phyloP scores from a whole-genome alignment of 1,140 invertebrate genomes.

The Drosophila pruinosa region DNA sequence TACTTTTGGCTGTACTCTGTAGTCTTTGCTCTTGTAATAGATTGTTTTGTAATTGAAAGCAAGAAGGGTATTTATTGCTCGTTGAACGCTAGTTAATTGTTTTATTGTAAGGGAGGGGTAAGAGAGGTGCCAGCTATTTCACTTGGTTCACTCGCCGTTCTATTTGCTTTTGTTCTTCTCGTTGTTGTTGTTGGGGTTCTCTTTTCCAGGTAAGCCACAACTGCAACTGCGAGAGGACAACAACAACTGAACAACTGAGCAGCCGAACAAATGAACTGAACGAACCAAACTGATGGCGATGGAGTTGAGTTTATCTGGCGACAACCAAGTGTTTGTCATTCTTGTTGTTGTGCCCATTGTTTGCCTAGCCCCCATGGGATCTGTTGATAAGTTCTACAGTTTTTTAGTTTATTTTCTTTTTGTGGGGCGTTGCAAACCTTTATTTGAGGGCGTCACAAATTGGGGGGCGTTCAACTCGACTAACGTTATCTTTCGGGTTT shows the following conservation, averaged over 20 bases:
- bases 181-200: slow-evolving; percentile 1
- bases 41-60: not conserved
- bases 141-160: slow-evolving; percentile 21
- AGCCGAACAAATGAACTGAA: slow-evolving; percentile 1
- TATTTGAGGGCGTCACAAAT: slow-evolving; percentile 23
- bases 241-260: not conserved
- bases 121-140: slow-evolving; percentile 15
- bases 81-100: not conserved
- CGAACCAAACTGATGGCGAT: slow-evolving; percentile 17
- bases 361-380: slow-evolving; percentile 19
- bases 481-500: not conserved
- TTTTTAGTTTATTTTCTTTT: not conserved
- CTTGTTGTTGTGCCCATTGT: slow-evolving; percentile 21
- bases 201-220: slow-evolving; percentile 57
- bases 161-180: slow-evolving; percentile 26
- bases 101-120: not conserved
- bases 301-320: slow-evolving; percentile 47
- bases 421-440: slow-evolving; percentile 23
- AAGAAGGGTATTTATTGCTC: slow-evolving; percentile 18
- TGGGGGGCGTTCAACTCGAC: slow-evolving; percentile 22
- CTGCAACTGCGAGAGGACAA: not conserved
- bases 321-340: slow-evolving; percentile 38
- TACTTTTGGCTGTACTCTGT: no score
- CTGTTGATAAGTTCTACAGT: slow-evolving; percentile 18
- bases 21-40: no score